Evolutionary conservation across 2,113 vertebrate genomes (phyloP).

Genomic region (Baryphthengus martii): DNA sequence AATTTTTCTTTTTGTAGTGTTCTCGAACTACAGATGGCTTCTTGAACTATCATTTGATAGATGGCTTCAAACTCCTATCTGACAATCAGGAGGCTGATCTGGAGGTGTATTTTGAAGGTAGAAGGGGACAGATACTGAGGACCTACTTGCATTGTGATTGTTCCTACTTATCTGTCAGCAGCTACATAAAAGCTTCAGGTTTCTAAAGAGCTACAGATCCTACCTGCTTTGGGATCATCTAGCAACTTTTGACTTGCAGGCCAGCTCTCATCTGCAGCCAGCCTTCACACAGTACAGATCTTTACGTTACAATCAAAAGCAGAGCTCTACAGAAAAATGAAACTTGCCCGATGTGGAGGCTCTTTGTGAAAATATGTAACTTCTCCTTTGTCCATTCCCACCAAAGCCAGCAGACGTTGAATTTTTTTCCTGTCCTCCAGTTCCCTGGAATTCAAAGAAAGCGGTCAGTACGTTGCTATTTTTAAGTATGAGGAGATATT

Average conservation of each 20-base stretch:
- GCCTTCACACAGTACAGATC: neutral
- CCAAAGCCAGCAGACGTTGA: constrained; percentile 86
- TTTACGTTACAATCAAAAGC: neutral
- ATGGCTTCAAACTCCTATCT: neutral
- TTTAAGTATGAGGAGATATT: neutral
- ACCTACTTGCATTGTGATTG: neutral
- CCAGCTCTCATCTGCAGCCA: neutral
- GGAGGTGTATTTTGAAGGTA: neutral
- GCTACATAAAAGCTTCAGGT: neutral
- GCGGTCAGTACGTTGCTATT: neutral
- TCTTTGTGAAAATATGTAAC: constrained; percentile 92
- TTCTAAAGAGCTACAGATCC: neutral
- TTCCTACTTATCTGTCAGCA: neutral
- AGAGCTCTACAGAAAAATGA: neutral
- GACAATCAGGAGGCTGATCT: neutral
- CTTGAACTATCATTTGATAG: too few species aligned
- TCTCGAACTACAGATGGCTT: neutral
- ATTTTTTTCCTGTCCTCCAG: constrained; percentile 93
- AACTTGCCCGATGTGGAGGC: constrained; percentile 87
- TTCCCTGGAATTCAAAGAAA: constrained; percentile 79
- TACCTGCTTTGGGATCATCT: neutral
- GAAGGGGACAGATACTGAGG: neutral
- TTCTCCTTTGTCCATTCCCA: constrained; percentile 84
- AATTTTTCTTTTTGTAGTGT: neutral
- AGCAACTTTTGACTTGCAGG: neutral